Evolutionary conservation across 2,113 vertebrate species (phyloP).

Genomic region (Taxidea taxus): DNA sequence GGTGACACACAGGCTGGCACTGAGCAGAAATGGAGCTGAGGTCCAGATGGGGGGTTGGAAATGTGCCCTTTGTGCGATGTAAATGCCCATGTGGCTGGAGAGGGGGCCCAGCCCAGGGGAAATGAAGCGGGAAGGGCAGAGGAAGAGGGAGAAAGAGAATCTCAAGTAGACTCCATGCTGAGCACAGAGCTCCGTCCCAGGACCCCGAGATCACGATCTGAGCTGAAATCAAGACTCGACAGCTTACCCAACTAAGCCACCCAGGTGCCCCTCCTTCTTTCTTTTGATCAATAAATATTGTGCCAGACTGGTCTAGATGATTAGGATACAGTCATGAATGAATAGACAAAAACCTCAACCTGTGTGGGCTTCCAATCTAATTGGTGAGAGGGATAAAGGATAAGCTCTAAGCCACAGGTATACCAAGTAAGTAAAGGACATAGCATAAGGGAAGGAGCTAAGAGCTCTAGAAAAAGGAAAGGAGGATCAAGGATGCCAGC

Average conservation of each 20-base stretch:
- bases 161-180: neutral
- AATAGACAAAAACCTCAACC: neutral
- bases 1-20: accelerated
- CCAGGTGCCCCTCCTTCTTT: neutral
- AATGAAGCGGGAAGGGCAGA: neutral
- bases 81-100: neutral
- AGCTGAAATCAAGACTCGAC: neutral
- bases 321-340: neutral
- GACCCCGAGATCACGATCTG: neutral
- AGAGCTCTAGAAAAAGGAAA: neutral
- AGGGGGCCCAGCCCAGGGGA: neutral
- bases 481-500: accelerated
- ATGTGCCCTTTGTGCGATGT: neutral
- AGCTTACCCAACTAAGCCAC: neutral
- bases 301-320: neutral
- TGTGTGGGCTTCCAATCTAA: neutral
- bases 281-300: neutral
- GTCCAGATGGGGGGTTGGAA: accelerated
- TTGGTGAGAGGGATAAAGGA: too few relatives aligned
- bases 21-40: neutral
- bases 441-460: neutral
- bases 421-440: neutral
- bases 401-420: neutral
- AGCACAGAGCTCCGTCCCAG: neutral
- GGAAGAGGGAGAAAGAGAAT: neutral